Base-by-base conservation (phyloP, 2,797 vertebrate species). In the Enteromius afrohamiltoni region DNA sequence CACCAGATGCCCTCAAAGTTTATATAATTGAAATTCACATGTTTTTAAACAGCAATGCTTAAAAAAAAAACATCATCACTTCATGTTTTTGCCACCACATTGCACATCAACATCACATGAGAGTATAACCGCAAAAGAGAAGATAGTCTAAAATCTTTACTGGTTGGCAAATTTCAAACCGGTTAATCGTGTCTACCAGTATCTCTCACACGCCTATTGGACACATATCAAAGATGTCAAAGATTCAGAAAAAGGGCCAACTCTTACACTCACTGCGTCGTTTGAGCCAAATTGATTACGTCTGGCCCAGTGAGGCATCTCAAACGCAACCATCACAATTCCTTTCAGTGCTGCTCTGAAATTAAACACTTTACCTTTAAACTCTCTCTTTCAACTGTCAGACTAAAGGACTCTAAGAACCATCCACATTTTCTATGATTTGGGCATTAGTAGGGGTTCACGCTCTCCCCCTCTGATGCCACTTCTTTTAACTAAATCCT, bases 401-500 rank as follows among this genome's bases (percentile, higher is more conserved):
- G 23, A 77, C 49, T 55, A 31, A 58, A 68, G 62, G 34, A 67
- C 62, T 77, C 6, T 76, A 65, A 67, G 17, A 58, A 58, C 73
- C 71, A n/a, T 67, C 31, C 23, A 55, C 13, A 0, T 68, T 73
- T 47, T 47, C 64, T 58, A 45, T 60, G 73, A 77, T 68, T 77
- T 60, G 19, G 37, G n/a, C 31, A 58, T 69, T 76, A 79, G 53
- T 17, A 55, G 21, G 37, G 75, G 51, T 60, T 78, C 16, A 58
- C 49, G 34, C 51, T 47, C 51, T 60, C 26, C 40, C 40, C 6
- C 21, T 70, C 67, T 67, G 73, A 83, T 77, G 49, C 62, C 81
- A 77, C 64, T 60, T 83, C 73, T 69, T 77, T 83, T 11, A 69
- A 60, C 71, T 77, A 71, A 77, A 81, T 71, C 77, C 82, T 76